Evolutionary conservation across 2,888 invertebrate species (phyloP), one percentile per base, ranked within the genome.

Genomic region (Leucophenga maculata): DNA sequence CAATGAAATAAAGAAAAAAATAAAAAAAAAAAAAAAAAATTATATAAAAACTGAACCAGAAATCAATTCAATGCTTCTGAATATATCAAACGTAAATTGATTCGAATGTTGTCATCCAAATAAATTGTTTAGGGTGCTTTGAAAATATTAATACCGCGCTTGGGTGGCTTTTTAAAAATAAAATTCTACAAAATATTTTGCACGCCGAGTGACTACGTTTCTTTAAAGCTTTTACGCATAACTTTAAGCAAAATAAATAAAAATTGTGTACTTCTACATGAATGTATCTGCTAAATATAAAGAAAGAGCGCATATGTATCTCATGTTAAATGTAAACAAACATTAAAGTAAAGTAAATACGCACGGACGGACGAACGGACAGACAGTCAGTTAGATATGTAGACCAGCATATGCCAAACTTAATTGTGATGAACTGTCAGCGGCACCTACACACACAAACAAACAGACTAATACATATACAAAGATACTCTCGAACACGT

Each of bases 391-490:
- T 39, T 39, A 6, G 39, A 46, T n/a, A 46, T n/a, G n/a, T 6
- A 22, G 55, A 26, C 55, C 55, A 18, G 55, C 54, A 54, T 20
- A 52, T 13, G 31, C 65, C 22, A 46, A 14, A 39, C 44, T n/a
- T 14, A 66, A 66, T 54, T 44, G 54, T 54, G 65, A 54, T 32
- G 32, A 39, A 46, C 48, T 54, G 65, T 39, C 67, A 67, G 57
- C 54, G 39, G 26, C 18, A 64, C 46, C 59, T 31, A n/a, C 32
- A 59, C 48, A 13, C 26, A 65, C 48, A 64, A n/a, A 60, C 39
- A 39, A 18, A 44, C 44, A 65, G 39, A n/a, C n/a, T n/a, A n/a
- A n/a, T n/a, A n/a, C 31, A 13, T 20, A 22, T 16, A n/a, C 20
- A 9, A 44, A 6, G 26, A 26, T 14, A 57, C 57, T n/a, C 31